Base-by-base conservation (phyloP, 2,888 invertebrate genomes). In the Leptura quadrifasciata region DNA sequence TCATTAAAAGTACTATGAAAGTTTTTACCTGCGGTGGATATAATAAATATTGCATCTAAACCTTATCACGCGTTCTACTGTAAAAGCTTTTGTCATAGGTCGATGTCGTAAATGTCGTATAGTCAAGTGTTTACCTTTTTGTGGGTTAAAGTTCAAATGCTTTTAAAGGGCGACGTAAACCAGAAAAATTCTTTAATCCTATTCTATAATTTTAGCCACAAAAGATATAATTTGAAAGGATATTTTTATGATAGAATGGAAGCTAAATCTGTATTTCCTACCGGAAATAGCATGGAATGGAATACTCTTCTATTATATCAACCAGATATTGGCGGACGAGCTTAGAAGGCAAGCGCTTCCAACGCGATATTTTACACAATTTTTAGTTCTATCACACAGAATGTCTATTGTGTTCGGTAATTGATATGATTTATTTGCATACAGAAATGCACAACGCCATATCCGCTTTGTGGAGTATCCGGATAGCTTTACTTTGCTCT, bases 361-460 rank as follows among this genome's bases (percentile, higher is more conserved):
- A 27, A 12, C 60, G 27, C 17, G 20, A 55, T 55, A 63, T 31
- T 73, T 65, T 60, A 31, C 61, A 55, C 74, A 54, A 67, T 74
- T 74, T 74, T 67, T 68, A 68, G n/a, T 31, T 68, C 58, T 54
- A 52, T 27, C 21, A 35, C 18, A 61, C 61, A 35, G 67, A 73
- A 65, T 65, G 52, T 73, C 67, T 54, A 74, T 74, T 74, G 65
- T 74, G 52, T 67, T 61, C 61, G 54, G 58, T 74, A 74, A 68
- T 68, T 67, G 68, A 27, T 68, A 74, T 61, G 68, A 74, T 74
- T 67, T 74, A 74, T 68, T 55, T 68, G 55, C 18, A 35, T 55
- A 68, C 39, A 63, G 63, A 63, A 39, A 63, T 39, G 39, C 63
- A 15, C 63, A 63, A 39, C 20, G 39, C 39, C 39, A 63, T 20